Base-by-base conservation (phyloP, 2,888 invertebrate species). In the Euzophera pinguis region DNA sequence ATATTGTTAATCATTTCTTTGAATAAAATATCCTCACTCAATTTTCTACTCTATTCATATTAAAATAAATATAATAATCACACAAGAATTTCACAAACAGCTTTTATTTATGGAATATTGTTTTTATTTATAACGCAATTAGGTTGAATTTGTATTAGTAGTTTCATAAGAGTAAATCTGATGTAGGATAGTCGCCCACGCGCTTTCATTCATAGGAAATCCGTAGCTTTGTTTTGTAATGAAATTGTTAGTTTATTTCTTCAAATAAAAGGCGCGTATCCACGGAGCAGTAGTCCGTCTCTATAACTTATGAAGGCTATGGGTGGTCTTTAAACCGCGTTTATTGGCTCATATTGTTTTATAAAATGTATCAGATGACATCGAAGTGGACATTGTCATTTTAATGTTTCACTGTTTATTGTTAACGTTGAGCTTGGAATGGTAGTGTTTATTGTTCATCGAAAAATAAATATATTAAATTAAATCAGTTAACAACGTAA, bases 191-290 rank as follows among this genome's bases (percentile, higher is more conserved):
- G 64, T 71, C 56, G 56, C 89, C 89, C 76, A 88, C 89, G 75
- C 85, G 69, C 74, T 85, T 87, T 85, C 85, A 78, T 86, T 84
- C 78, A 80, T 84, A 78, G 80, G 69, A 79, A 80, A 76, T 74
- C 73, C 77, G 75, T 75, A 74, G 71, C 78, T 83, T 87, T 84
- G 84, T 87, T 83, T 85, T 81, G 82, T 82, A 83, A 87, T 84
- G 79, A 84, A 87, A 84, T 80, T 80, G 84, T 87, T 78, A 72
- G 74, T 78, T 72, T 81, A 81, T 84, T 84, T 82, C 75, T 80
- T 84, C 64, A 78, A 78, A 84, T 78, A 82, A 83, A 81, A 75
- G 78, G 81, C 59, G 61, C 53, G 64, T 74, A 62, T 73, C 69
- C 64, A 67, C 68, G 68, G 69, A 62, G 68, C 67, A 64, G 63